Evolutionary conservation across 2,797 vertebrate genomes (phyloP).

Genomic region (Neomorphus geoffroyi): DNA sequence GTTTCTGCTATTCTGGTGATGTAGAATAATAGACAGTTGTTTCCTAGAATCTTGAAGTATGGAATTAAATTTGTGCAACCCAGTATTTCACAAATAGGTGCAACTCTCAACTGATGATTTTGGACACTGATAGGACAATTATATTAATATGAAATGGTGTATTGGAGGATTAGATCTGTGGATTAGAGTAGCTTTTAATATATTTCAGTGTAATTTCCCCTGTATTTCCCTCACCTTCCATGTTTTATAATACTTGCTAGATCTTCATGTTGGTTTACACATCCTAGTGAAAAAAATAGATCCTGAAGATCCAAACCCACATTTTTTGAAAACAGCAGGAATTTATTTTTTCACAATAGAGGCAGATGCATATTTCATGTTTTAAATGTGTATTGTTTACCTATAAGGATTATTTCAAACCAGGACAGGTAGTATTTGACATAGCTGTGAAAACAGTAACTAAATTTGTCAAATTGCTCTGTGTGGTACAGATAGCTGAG

Average conservation of each 20-base stretch:
- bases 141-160: background rate
- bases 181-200: background rate
- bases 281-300: background rate
- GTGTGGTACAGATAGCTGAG: background rate
- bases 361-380: background rate
- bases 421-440: background rate
- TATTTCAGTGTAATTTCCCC: background rate
- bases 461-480: background rate
- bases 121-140: background rate
- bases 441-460: background rate
- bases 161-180: background rate
- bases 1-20: background rate
- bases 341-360: background rate
- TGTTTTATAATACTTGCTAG: background rate
- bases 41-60: background rate
- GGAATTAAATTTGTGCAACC: background rate
- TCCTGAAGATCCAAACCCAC: background rate
- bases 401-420: background rate
- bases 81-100: background rate
- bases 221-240: background rate
- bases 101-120: background rate
- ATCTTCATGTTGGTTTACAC: background rate
- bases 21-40: background rate
- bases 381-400: background rate
- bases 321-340: background rate